phyloP scores from a whole-genome alignment of 2,888 invertebrate genomes.

The Acanthococcus lagerstroemiae region DNA sequence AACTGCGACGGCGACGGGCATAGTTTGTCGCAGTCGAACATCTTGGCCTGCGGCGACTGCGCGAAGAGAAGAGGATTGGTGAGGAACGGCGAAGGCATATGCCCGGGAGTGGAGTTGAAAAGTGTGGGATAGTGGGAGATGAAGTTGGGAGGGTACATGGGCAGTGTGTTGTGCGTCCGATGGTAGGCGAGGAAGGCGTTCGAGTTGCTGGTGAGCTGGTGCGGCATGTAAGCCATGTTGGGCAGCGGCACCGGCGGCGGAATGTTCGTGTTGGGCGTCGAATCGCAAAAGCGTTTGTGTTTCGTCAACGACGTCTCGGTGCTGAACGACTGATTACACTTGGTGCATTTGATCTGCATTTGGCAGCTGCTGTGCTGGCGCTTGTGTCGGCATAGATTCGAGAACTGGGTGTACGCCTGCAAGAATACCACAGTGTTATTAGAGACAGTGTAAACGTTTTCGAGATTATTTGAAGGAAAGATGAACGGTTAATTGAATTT shows the following conservation, averaged over 20 bases:
- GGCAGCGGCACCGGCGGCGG: constrained; percentile 36
- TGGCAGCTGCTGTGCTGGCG: constrained; percentile 97
- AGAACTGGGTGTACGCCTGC: constrained; percentile 95
- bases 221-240: constrained; percentile 36
- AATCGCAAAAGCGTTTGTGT: constrained; percentile 93
- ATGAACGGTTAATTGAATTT: neutral
- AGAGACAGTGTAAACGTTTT: no score
- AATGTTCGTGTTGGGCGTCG: constrained; percentile 45
- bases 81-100: constrained; percentile 18
- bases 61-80: constrained; percentile 22
- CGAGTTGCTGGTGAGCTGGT: constrained; percentile 37
- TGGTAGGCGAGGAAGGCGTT: constrained; percentile 49
- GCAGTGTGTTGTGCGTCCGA: constrained; percentile 47
- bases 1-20: neutral
- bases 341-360: constrained; percentile 83
- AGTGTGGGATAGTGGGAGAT: constrained; percentile 9
- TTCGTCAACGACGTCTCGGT: constrained; percentile 86
- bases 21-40: neutral
- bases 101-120: neutral
- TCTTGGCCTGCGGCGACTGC: constrained; percentile 4
- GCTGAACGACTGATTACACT: constrained; percentile 87
- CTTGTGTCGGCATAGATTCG: constrained; percentile 97
- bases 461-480: neutral
- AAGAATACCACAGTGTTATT: no score
- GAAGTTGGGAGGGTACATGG: constrained; percentile 35